phyloP scores from a whole-genome alignment of 2,888 invertebrate species.

The Coenonympha arcania region DNA sequence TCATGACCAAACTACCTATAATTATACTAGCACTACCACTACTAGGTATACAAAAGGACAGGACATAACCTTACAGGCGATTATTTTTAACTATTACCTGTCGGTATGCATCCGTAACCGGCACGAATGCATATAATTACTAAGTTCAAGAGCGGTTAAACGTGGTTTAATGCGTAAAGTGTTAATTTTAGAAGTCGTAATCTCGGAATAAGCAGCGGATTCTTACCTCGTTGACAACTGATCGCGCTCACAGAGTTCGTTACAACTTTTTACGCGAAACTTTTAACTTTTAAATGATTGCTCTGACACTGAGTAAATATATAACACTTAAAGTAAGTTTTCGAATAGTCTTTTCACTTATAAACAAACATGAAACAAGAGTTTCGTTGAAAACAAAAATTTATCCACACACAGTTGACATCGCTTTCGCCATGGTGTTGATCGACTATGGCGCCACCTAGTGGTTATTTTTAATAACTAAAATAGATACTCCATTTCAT shows the following conservation, averaged over 20 bases:
- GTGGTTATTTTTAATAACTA: constrained; percentile 17
- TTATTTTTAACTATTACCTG: constrained; percentile 66
- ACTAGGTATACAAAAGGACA: constrained; percentile 41
- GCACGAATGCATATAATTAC: constrained; percentile 30
- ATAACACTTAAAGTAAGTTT: constrained; percentile 51
- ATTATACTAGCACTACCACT: neutral
- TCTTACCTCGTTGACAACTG: constrained; percentile 75
- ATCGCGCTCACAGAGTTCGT: constrained; percentile 69
- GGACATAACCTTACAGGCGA: constrained; percentile 61
- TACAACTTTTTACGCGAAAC: constrained; percentile 67
- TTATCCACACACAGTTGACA: constrained; percentile 63
- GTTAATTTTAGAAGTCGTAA: constrained; percentile 57
- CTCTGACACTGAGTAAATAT: constrained; percentile 43
- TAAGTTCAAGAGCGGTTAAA: constrained; percentile 32
- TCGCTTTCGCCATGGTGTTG: constrained; percentile 67
- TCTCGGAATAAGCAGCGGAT: constrained; percentile 59
- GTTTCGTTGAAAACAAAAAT: constrained; percentile 66
- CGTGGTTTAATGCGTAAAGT: constrained; percentile 37
- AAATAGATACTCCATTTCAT: neutral
- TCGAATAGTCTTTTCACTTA: constrained; percentile 54
- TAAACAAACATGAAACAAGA: constrained; percentile 61
- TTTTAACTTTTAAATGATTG: constrained; percentile 54
- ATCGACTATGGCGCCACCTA: constrained; percentile 51
- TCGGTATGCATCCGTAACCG: constrained; percentile 20
- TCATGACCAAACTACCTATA: neutral